Evolutionary conservation across 2,888 invertebrate genomes (phyloP).

Genomic region (Helicoverpa assulta): DNA sequence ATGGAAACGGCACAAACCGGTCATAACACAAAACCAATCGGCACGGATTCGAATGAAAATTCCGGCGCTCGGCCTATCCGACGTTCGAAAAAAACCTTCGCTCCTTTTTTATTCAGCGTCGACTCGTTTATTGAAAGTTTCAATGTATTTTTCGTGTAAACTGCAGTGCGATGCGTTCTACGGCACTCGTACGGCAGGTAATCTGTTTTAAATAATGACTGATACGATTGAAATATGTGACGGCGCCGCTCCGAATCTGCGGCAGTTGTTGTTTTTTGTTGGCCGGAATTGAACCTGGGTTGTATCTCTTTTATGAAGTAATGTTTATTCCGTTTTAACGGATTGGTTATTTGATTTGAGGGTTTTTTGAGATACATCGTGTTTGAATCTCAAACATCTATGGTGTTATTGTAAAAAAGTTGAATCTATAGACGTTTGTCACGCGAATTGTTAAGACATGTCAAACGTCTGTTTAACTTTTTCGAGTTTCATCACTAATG

Average conservation of each 20-base stretch:
- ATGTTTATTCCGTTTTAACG: neutral
- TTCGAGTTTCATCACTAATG: no score
- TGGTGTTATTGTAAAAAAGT: no score
- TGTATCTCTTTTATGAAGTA: slow-evolving; percentile 15
- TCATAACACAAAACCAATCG: slow-evolving; percentile 57
- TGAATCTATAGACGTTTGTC: no score
- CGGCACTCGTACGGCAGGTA: slow-evolving; percentile 26
- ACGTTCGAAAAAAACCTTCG: slow-evolving; percentile 21
- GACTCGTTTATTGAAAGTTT: slow-evolving; percentile 59
- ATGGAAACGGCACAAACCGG: slow-evolving; percentile 15
- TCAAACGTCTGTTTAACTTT: no score
- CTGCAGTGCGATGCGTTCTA: slow-evolving; percentile 42
- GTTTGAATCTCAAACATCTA: neutral
- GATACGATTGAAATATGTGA: slow-evolving; percentile 56
- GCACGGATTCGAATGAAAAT: slow-evolving; percentile 60
- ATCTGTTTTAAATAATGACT: slow-evolving; percentile 54
- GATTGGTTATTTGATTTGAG: neutral
- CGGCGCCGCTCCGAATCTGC: slow-evolving; percentile 18
- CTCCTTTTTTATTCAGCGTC: slow-evolving; percentile 29
- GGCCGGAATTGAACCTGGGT: slow-evolving; percentile 21
- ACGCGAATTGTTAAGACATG: no score
- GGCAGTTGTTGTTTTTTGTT: neutral
- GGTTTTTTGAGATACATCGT: neutral
- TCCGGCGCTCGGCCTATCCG: slow-evolving; percentile 41
- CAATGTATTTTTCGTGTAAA: slow-evolving; percentile 63